phyloP scores from a whole-genome alignment of 2,888 invertebrate species.

The Unio delphinus region DNA sequence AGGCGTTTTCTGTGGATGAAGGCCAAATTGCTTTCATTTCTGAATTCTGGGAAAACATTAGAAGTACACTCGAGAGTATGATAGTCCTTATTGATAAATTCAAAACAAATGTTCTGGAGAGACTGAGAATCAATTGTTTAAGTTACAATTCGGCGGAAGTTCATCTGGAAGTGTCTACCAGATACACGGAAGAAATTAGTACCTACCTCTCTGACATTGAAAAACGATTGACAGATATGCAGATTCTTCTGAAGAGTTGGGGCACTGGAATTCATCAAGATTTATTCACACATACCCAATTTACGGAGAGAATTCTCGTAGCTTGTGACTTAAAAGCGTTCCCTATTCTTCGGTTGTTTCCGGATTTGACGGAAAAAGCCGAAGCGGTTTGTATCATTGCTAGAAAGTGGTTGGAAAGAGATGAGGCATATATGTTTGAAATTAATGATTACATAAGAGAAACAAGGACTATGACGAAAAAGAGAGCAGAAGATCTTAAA shows the following conservation, averaged over 20 bases:
- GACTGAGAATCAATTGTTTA: conserved; percentile 58
- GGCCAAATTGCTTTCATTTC: conserved; percentile 54
- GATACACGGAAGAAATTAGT: conserved; percentile 58
- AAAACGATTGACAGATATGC: conserved; percentile 43
- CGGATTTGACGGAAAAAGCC: conserved; percentile 62
- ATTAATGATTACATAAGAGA: conserved; percentile 63
- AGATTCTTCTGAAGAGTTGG: conserved; percentile 56
- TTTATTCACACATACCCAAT: conserved; percentile 54
- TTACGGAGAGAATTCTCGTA: conserved; percentile 58
- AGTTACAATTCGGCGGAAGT: conserved; percentile 55
- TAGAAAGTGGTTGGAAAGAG: conserved; percentile 62
- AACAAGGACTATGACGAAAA: conserved; percentile 52
- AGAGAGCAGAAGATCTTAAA: conserved; percentile 54
- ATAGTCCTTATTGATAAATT: conserved; percentile 52
- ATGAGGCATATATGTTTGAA: conserved; percentile 66
- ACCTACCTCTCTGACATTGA: conserved; percentile 52
- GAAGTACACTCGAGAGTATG: conserved; percentile 48
- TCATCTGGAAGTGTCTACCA: conserved; percentile 52
- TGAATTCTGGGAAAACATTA: conserved; percentile 63
- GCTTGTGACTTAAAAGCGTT: conserved; percentile 65
- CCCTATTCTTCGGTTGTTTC: conserved; percentile 62
- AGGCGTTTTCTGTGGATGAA: conserved; percentile 39
- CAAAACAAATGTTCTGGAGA: conserved; percentile 53
- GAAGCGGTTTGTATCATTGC: conserved; percentile 52
- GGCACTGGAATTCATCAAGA: conserved; percentile 57